phyloP scores from a whole-genome alignment of 1,140 invertebrate genomes.

The Tribolium madens region DNA sequence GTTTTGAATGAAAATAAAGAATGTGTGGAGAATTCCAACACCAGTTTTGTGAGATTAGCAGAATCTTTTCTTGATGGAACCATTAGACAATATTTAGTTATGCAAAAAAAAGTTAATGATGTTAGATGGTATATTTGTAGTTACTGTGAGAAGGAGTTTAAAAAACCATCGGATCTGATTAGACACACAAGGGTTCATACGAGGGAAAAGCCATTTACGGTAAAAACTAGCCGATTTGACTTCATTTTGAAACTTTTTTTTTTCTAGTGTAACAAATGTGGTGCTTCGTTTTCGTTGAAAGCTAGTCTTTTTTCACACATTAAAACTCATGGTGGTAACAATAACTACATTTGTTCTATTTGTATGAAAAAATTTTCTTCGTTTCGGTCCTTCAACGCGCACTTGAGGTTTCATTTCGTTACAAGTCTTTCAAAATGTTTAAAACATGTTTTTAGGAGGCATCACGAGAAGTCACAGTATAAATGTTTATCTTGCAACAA shows the following conservation, averaged over 20 bases:
- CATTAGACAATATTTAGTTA: constrained; percentile 56
- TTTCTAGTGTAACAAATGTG: constrained; percentile 58
- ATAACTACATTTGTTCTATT: constrained; percentile 23
- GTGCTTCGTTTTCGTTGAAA: constrained; percentile 58
- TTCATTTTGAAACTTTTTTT: constrained; percentile 6
- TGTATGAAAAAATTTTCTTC: constrained; percentile 50
- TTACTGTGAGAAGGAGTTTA: constrained; percentile 62
- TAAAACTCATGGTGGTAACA: constrained; percentile 52
- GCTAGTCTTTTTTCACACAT: constrained; percentile 58
- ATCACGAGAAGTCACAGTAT: constrained; percentile 32
- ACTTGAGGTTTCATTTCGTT: constrained; percentile 43
- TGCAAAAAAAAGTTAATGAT: constrained; percentile 59
- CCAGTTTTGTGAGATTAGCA: constrained; percentile 44
- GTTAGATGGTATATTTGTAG: constrained; percentile 61
- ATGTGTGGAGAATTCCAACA: background rate
- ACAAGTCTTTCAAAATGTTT: background rate
- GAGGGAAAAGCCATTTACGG: constrained; percentile 62
- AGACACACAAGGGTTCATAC: constrained; percentile 63
- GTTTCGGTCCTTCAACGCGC: constrained; percentile 42
- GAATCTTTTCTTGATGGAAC: constrained; percentile 52
- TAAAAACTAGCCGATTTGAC: too few species aligned
- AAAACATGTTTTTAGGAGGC: constrained; percentile 24
- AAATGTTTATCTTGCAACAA: constrained; percentile 52
- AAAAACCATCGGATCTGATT: constrained; percentile 65
- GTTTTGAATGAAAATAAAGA: background rate